Base-by-base conservation (phyloP, 2,797 vertebrate genomes). In the Taenioides sp. region DNA sequence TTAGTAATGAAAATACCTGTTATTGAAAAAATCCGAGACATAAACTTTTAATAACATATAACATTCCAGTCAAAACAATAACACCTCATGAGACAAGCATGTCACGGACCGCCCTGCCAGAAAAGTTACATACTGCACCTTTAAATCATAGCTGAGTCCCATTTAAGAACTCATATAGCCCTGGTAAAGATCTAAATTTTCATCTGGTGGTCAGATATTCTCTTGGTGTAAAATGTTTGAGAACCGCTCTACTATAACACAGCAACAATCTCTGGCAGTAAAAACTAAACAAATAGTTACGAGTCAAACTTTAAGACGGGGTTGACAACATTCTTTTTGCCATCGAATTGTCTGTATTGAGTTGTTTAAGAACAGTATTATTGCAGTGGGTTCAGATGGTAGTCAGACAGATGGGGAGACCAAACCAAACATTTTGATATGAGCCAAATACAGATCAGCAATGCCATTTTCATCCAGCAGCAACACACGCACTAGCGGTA, bases 381-480 rank as follows among this genome's bases (percentile, higher is more conserved):
- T 73, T 72, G 71, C 76, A 72, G 47, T 34, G 58, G n/a, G 23
- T 74, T 54, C 62, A 77, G 70, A 5, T 67, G 66, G 34, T 2
- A 10, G 7, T 34, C 34, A 7, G 7, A 37, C 34, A 37, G 86
- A 85, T 71, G 86, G 74, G 84, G 50, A 70, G 70, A 25, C 54
- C 54, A 2, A 34, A 82, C 23, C 82, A 71, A 71, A 75, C 65
- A 78, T 55, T 76, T 47, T 86, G 80, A 86, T 89, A 86, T 82
- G 79, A 89, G 80, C 68, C 12, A 60, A 70, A 75, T 73, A 81
- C 59, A 75, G 23, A 75, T 75, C 74, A 74, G 77, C 74, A 69
- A 74, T 86, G 75, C 75, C 84, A 67, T 80, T 89, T 80, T 74
- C 59, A 83, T 43, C 18, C 5, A 76, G 81, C 87, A 70, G 69